Evolutionary conservation across 2,113 vertebrate species (phyloP).

Genomic region (Scartelaos histophorus): DNA sequence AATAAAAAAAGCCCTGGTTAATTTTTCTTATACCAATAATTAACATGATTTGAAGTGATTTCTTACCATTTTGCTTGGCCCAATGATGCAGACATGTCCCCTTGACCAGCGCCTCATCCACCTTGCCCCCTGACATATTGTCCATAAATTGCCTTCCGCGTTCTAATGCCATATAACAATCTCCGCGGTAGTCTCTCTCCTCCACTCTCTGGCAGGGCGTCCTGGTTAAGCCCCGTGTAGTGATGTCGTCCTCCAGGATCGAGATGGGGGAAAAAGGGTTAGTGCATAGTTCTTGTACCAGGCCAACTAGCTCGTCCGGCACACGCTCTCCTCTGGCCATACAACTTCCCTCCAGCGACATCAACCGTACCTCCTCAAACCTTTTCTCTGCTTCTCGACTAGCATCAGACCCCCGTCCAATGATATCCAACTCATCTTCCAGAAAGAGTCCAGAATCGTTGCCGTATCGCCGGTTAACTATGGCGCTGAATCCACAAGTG

Average conservation of each 20-base stretch:
- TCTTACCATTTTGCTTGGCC: slow-evolving; percentile 92
- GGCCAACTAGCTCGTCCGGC: slow-evolving; percentile 90
- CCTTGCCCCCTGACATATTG: slow-evolving; percentile 98
- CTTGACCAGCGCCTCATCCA: slow-evolving; percentile 95
- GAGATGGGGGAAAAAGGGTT: slow-evolving; percentile 94
- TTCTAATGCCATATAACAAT: slow-evolving; percentile 97
- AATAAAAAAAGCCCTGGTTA: background rate
- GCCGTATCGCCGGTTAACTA: slow-evolving; percentile 95
- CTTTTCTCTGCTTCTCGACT: slow-evolving; percentile 93
- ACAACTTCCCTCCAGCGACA: slow-evolving; percentile 80
- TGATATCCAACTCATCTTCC: slow-evolving; percentile 97
- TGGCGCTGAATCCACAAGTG: slow-evolving; percentile 95
- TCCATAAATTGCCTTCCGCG: slow-evolving; percentile 99
- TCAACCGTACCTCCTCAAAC: slow-evolving; percentile 88
- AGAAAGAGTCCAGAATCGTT: slow-evolving; percentile 95
- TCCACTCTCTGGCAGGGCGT: slow-evolving; percentile 85
- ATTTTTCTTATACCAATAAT: background rate
- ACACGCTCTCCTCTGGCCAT: slow-evolving; percentile 84
- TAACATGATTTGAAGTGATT: background rate
- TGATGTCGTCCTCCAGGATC: slow-evolving; percentile 78
- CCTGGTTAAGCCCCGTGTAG: slow-evolving; percentile 71
- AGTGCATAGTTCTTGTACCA: slow-evolving; percentile 95
- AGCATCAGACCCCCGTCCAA: slow-evolving; percentile 89
- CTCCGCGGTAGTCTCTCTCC: slow-evolving; percentile 92
- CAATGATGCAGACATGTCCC: slow-evolving; percentile 95